Percentiles rank a stretch among this genome's conserved stretches.
These are phyloP conservation scores for Agrochola macilenta DNA, from an alignment of 2,888 invertebrate genomes.

Conservation along the genomic window DNA sequence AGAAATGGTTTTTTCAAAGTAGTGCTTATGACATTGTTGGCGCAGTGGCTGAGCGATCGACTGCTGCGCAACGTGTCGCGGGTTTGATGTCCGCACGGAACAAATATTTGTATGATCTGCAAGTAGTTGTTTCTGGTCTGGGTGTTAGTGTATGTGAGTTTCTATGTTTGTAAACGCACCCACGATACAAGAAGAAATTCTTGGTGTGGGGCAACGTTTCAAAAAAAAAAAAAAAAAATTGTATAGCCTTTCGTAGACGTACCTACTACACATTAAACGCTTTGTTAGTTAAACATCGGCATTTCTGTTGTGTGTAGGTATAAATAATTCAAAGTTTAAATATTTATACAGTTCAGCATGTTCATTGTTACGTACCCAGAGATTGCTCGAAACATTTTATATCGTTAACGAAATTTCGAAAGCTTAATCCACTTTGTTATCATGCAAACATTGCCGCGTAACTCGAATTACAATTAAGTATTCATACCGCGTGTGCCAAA, in stretches of 20 bases:
- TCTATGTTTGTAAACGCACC: no score
- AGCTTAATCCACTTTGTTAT: constrained; percentile 59
- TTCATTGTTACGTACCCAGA: constrained; percentile 30
- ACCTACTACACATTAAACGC: neutral
- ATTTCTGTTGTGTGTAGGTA: neutral
- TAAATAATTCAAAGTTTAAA: constrained; percentile 37
- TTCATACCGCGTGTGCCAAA: constrained; percentile 61
- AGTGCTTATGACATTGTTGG: no score
- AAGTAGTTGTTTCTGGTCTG: no score
- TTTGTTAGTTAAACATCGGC: constrained; percentile 1
- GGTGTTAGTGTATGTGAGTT: no score
- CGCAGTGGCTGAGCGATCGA: no score
- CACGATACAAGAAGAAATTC: no score
- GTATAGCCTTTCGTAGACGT: neutral
- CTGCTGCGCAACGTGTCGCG: no score
- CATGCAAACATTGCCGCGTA: constrained; percentile 56
- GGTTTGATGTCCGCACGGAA: no score
- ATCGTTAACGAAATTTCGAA: constrained; percentile 56
- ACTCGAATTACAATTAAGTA: constrained; percentile 61
- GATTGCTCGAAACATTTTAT: constrained; percentile 37
- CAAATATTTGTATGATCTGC: no score
- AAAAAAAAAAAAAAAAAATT: no score
- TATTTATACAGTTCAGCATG: constrained; percentile 15
- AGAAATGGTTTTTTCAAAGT: neutral
- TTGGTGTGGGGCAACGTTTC: no score